Evolutionary conservation across 2,888 invertebrate genomes (phyloP).

Genomic region (Gortyna flavago): DNA sequence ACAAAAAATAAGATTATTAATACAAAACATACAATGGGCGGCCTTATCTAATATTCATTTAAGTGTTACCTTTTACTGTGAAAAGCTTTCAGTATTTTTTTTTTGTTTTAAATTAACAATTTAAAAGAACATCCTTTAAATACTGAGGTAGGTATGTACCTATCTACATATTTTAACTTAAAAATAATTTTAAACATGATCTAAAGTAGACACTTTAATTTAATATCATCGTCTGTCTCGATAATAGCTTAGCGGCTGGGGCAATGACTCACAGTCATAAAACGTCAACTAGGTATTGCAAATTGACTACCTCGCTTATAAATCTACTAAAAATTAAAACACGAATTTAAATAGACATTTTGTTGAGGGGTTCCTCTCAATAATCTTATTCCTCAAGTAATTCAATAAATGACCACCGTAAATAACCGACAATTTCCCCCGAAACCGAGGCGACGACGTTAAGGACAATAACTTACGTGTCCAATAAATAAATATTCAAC

Average conservation of each 20-base stretch:
- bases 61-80: too few relatives aligned
- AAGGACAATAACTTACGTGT: conserved; percentile 77
- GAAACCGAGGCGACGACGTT: conserved; percentile 50
- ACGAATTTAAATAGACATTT: not conserved
- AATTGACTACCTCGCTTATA: not conserved
- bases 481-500: conserved; percentile 89
- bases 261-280: conserved; percentile 7
- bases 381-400: conserved; percentile 22
- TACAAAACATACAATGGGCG: too few relatives aligned
- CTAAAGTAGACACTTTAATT: not conserved
- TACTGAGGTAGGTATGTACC: too few relatives aligned
- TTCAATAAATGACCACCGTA: conserved; percentile 44
- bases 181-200: not conserved
- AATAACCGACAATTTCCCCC: conserved; percentile 49
- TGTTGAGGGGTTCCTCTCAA: too few relatives aligned
- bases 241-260: not conserved
- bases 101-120: too few relatives aligned
- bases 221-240: not conserved
- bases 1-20: too few relatives aligned
- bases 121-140: too few relatives aligned
- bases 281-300: not conserved
- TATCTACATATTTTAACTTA: not conserved
- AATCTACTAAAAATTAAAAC: too few relatives aligned
- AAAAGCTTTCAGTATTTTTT: too few relatives aligned
- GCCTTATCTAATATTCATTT: too few relatives aligned